Conservation (phyloP, 2,797 vertebrate genomes). For the Oreochromis mossambicus region DNA sequence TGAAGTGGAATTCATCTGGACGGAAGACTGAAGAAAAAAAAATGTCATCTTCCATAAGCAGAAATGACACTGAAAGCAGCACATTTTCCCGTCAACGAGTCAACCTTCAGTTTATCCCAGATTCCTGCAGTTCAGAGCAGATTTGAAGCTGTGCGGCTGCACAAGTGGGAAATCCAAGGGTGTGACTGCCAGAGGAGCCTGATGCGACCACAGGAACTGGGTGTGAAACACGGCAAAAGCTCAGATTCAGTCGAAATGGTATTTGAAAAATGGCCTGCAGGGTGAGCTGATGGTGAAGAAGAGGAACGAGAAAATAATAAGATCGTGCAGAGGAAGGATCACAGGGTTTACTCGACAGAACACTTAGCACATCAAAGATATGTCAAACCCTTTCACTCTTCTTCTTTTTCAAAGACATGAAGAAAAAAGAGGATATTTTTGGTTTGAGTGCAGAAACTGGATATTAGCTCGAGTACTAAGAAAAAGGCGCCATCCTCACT, state of each 20-base stretch:
- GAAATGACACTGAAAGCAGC: not conserved
- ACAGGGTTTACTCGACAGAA: not conserved
- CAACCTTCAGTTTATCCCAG: not conserved
- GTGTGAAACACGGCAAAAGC: slow-evolving; percentile 9
- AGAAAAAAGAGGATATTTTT: not conserved
- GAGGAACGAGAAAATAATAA: not conserved
- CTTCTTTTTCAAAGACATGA: not conserved
- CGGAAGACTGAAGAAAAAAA: not conserved
- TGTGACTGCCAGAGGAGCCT: not conserved
- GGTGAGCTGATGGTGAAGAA: not conserved
- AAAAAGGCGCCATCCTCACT: not conserved
- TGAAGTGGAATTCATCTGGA: not conserved
- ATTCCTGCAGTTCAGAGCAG: not conserved
- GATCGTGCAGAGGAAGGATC: accelerated
- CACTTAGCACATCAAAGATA: not conserved
- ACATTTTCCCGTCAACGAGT: not conserved
- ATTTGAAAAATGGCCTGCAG: not conserved
- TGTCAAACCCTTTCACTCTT: not conserved
- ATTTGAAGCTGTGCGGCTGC: not conserved
- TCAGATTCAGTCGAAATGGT: not conserved
- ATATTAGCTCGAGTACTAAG: not conserved
- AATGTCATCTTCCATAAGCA: not conserved
- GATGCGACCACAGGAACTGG: slow-evolving; percentile 13
- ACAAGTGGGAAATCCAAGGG: slow-evolving; percentile 10
- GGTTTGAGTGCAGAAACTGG: not conserved